phyloP scores from a whole-genome alignment of 2,888 invertebrate genomes.

The Ichneumoninae sp. region DNA sequence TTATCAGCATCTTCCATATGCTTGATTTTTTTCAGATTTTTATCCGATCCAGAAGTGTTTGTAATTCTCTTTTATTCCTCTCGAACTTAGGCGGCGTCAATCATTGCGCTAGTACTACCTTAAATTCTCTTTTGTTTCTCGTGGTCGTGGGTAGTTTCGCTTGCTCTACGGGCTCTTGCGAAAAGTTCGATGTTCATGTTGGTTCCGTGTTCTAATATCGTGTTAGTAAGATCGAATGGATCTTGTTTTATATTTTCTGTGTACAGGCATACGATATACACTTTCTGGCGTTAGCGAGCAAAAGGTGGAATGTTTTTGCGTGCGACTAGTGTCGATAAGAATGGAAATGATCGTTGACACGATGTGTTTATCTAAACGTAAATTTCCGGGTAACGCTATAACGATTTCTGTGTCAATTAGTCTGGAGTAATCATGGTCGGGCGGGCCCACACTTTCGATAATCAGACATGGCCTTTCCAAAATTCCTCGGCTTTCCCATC shows the following conservation, averaged over 20 bases:
- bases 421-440: neutral
- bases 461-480: conserved; percentile 9
- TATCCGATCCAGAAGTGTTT: too few relatives aligned
- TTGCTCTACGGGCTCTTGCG: neutral
- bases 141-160: neutral
- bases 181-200: neutral
- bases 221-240: neutral
- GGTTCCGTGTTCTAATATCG: neutral
- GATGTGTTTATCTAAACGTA: neutral
- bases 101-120: neutral
- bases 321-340: neutral
- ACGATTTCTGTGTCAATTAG: neutral
- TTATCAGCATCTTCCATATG: too few relatives aligned
- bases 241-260: neutral
- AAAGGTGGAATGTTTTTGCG: neutral
- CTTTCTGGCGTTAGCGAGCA: neutral
- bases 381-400: neutral
- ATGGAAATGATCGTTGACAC: neutral
- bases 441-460: neutral
- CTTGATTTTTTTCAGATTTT: too few relatives aligned
- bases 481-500: neutral
- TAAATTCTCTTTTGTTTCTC: conserved; percentile 2
- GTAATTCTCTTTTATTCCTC: too few relatives aligned
- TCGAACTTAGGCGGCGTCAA: too few relatives aligned
- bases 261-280: neutral